Base-by-base conservation (phyloP, 2,888 invertebrate genomes). In the Gastracanthus pulcherrimus region DNA sequence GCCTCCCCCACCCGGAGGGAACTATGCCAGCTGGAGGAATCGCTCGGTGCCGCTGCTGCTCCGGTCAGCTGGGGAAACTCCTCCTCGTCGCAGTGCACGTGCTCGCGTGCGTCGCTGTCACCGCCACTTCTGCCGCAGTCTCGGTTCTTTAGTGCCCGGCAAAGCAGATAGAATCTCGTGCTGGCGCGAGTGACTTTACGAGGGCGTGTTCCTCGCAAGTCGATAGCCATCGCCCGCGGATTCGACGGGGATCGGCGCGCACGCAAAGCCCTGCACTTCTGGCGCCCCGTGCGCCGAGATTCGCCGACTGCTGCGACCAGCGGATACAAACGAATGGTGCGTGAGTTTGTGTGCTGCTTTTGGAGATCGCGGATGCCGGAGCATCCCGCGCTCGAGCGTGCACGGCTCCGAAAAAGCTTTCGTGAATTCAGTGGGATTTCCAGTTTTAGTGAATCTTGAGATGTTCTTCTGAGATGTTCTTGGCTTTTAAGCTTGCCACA, bases 261-360 rank as follows among this genome's bases (percentile, higher is more conserved):
- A 29, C 29, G n/a, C n/a, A n/a, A n/a, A 16, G 6, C 31, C 7
- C 31, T 1, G 31, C 11, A n/a, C n/a, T n/a, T 51, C 51, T 23
- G 26, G 26, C 55, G n/a, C 19, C 55, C 7, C 34, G 11, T 13
- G 55, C 23, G 38, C 29, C 36, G 34, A 48, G 64, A 64, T 41
- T 36, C 66, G 26, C 11, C 23, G 38, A 66, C 36, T 29, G 26
- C 11, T 5, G 55, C 23, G 7, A 19, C 1, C 60, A 7, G 31
- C 16, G 69, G 69, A 70, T 55, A 7, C 38, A 41, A 77, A 77
- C 77, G 70, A 77, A 77, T 77, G 77, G 77, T 77, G 77, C 70
- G 77, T 70, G 69, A 31, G 36, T 38, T 34, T 41, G 36, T 48
- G 19, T 45, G 60, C 19, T n/a, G 26, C 23, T 13, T 38, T 67